Percentiles rank a stretch among this genome's conserved stretches.
Evolutionary conservation across 2,113 vertebrate species (phyloP).

Genomic region (Oreocharis arfaki): DNA sequence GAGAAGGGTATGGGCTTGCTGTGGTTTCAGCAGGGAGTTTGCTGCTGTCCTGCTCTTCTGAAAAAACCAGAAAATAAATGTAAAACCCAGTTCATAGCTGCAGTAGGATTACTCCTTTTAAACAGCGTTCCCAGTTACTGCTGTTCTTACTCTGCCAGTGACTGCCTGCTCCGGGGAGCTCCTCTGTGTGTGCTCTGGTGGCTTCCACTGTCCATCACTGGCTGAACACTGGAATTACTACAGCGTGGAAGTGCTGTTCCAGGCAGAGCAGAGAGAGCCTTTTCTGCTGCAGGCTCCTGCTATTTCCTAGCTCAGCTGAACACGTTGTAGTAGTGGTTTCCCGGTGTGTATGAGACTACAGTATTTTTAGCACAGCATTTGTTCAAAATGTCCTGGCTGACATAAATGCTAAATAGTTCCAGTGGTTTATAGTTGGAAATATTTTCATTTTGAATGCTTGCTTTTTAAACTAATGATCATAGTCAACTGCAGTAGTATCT

Average conservation of each 20-base stretch:
- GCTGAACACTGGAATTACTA: not conserved
- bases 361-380: constrained; percentile 18
- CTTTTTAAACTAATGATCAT: not conserved
- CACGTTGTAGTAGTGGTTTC: not conserved
- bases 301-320: not conserved
- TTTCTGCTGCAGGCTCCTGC: not conserved
- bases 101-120: not conserved
- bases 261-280: not conserved
- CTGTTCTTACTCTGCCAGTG: not conserved
- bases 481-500: not conserved
- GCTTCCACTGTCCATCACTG: not conserved
- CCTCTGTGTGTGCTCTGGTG: not conserved
- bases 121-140: not conserved
- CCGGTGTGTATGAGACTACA: not conserved
- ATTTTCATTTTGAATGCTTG: not conserved
- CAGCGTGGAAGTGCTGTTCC: not conserved
- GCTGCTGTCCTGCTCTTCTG: not conserved
- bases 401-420: not conserved
- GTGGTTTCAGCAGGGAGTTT: not conserved
- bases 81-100: not conserved
- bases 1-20: not conserved
- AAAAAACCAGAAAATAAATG: not conserved
- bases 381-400: constrained; percentile 15
- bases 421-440: not conserved
- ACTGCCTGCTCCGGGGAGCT: not conserved